A percentile compares a stretch with the other conserved stretches of the same genome.
phyloP scores from a whole-genome alignment of 2,888 invertebrate species.

The Tenthredo livida region DNA sequence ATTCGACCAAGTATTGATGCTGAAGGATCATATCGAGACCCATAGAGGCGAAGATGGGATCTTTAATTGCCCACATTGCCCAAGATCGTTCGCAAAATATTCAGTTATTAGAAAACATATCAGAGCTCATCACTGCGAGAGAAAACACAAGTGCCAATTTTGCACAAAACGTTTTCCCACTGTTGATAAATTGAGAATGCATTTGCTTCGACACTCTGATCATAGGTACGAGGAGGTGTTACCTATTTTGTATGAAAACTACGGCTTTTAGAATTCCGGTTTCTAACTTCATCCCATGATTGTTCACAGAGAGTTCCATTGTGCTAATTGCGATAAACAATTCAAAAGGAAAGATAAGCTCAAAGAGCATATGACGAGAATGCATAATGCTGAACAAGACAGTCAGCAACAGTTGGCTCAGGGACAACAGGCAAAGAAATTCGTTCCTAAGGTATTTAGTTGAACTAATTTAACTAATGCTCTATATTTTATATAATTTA shows the following conservation, averaged over 20 bases:
- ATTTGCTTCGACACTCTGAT: slow-evolving; percentile 81
- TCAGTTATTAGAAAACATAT: slow-evolving; percentile 87
- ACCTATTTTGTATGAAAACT: background rate
- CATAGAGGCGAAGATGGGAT: slow-evolving; percentile 83
- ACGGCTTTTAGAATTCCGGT: background rate
- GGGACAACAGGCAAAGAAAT: slow-evolving; percentile 78
- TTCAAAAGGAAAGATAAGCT: slow-evolving; percentile 89
- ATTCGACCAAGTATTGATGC: slow-evolving; percentile 83
- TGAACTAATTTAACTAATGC: slow-evolving; percentile 13
- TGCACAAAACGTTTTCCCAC: slow-evolving; percentile 87
- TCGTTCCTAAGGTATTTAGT: slow-evolving; percentile 80
- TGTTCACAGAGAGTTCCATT: slow-evolving; percentile 84
- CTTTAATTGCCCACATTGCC: slow-evolving; percentile 86
- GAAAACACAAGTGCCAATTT: slow-evolving; percentile 84
- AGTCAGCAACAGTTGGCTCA: slow-evolving; percentile 61
- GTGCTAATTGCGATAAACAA: slow-evolving; percentile 88
- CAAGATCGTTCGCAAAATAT: slow-evolving; percentile 83
- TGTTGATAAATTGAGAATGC: slow-evolving; percentile 86
- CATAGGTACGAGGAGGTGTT: slow-evolving; percentile 73
- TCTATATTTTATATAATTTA: background rate
- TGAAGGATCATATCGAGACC: slow-evolving; percentile 84
- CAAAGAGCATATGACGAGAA: slow-evolving; percentile 85
- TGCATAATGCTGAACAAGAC: slow-evolving; percentile 81
- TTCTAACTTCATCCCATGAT: slow-evolving; percentile 21
- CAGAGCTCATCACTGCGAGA: slow-evolving; percentile 85